Conservation (phyloP, 2,113 vertebrate genomes). For the Myiopsitta monachus region DNA sequence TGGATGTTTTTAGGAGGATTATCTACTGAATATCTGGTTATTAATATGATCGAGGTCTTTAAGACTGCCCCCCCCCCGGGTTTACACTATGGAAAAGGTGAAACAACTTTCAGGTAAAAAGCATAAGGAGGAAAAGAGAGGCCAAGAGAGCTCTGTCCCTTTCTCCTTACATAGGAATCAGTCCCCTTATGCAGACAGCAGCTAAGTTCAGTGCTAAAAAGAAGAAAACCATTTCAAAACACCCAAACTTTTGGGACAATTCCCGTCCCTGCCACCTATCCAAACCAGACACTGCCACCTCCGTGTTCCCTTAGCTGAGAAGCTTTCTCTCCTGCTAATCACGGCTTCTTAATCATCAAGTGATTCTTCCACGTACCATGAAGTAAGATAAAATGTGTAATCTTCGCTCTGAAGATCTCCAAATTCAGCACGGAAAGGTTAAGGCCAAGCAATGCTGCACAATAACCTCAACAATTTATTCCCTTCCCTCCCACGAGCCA, state of each 20-base stretch:
- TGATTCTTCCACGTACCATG: neutral
- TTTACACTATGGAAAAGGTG: neutral
- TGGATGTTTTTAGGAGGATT: neutral
- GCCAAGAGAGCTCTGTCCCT: neutral
- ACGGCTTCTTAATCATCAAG: neutral
- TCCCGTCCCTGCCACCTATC: neutral
- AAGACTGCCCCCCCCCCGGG: neutral
- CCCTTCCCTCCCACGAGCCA: neutral
- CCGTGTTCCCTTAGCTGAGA: fast-evolving
- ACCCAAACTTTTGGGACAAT: neutral
- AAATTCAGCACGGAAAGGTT: neutral
- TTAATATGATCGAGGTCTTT: neutral
- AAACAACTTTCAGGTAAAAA: neutral
- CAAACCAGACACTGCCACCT: neutral
- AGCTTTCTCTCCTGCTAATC: neutral
- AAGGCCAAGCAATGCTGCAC: neutral
- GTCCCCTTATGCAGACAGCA: neutral
- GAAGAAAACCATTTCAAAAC: neutral
- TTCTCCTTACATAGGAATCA: neutral
- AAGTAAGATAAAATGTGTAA: neutral
- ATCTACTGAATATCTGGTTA: neutral
- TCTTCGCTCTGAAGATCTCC: neutral
- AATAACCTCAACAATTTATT: neutral
- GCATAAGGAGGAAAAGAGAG: neutral
- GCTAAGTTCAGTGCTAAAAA: neutral